Base-by-base conservation (phyloP, 1,140 invertebrate species). In the Nebria ingens region DNA sequence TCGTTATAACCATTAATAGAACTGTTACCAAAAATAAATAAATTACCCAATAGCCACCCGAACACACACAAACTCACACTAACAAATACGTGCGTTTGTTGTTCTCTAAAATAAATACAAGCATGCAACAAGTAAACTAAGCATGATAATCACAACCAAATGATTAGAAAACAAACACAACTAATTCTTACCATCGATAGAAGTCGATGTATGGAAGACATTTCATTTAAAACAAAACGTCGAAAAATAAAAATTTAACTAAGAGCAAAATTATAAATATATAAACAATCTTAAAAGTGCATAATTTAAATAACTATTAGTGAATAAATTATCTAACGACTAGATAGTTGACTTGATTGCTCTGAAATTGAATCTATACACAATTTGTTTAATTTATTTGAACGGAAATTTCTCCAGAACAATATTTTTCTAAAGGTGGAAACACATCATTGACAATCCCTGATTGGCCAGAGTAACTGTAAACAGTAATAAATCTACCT, bases 361-460 rank as follows among this genome's bases (percentile, higher is more conserved):
- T 45, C 40, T 45, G 15, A 12, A 45, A 17, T n/a, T 34, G 25
- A 34, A 9, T 34, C 25, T n/a, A 34, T n/a, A n/a, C 6, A 9
- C 25, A 34, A 34, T 34, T 34, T 34, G 25, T 34, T 34, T 34
- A 34, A 34, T 9, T n/a, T 34, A 34, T 34, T 34, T 34, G 6
- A n/a, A 34, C 25, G 6, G 25, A 9, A n/a, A 34, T 9, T 34
- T 34, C 25, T n/a, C 6, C 6, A 9, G 6, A n/a, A 34, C 25
- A 34, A 9, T 34, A n/a, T 34, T 34, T 6, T n/a, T 6, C 25
- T 34, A 84, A 70, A 70, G 81, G 80, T 68, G 89, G 89, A 79
- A 92, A 93, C 72, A 90, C 84, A 73, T 91, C 89, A 85, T 91
- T 87, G 76, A 91, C 87, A 75, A 88, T 86, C 79, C 84, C 79